Percentiles rank a stretch among this genome's conserved stretches.
Evolutionary conservation across 2,888 invertebrate genomes (phyloP).

Genomic region (Odontomyia ornata): DNA sequence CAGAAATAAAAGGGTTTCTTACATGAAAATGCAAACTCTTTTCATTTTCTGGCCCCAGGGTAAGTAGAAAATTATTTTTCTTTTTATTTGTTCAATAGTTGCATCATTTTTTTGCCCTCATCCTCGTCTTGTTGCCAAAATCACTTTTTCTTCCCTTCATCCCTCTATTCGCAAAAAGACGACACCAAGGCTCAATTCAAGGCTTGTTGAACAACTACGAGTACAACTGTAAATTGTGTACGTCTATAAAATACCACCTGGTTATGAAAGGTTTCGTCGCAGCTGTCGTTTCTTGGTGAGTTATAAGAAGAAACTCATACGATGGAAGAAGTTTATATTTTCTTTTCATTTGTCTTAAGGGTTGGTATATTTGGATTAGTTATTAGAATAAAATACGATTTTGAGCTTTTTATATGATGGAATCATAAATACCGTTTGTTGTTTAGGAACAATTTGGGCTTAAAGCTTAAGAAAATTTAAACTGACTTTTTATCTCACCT

Average conservation of each 20-base stretch:
- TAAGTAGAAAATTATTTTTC: not conserved
- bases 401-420: too few species aligned
- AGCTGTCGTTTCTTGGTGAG: not conserved
- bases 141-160: not conserved
- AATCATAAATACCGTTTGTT: too few species aligned
- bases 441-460: too few species aligned
- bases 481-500: too few species aligned
- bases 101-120: not conserved
- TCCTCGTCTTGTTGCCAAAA: not conserved
- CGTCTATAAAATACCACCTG: conserved; percentile 1
- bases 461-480: too few species aligned
- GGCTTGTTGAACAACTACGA: not conserved
- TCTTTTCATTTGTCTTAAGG: too few species aligned
- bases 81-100: not conserved
- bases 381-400: too few species aligned
- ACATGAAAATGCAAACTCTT: not conserved
- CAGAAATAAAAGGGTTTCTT: too few species aligned
- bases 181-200: not conserved
- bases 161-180: not conserved
- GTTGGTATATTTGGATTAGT: too few species aligned
- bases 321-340: too few species aligned
- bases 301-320: too few species aligned
- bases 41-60: not conserved
- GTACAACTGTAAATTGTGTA: not conserved
- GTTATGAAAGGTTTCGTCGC: not conserved